phyloP scores from a whole-genome alignment of 2,888 invertebrate genomes.

The Rhyacophila evoluta region DNA sequence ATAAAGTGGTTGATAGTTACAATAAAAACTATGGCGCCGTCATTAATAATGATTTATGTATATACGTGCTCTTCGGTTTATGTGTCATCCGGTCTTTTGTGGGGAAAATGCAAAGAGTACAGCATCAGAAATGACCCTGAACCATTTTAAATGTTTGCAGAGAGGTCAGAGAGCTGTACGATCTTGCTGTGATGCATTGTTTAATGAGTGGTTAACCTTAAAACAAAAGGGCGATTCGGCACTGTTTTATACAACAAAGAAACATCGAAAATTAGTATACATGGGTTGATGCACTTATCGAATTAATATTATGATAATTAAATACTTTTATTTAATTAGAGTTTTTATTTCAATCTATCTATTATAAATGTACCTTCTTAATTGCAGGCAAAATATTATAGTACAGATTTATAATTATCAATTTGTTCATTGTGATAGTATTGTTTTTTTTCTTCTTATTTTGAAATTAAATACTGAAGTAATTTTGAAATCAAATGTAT shows the following conservation, averaged over 20 bases:
- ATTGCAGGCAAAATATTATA: no score
- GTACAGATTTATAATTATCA: no score
- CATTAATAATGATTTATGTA: slow-evolving; percentile 33
- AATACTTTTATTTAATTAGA: no score
- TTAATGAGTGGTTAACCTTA: background rate
- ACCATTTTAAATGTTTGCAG: slow-evolving; percentile 32
- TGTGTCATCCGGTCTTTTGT: slow-evolving; percentile 48
- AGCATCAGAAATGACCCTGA: slow-evolving; percentile 39
- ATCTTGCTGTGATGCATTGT: background rate
- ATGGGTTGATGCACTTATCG: background rate
- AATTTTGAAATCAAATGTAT: no score
- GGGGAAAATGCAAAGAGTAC: slow-evolving; percentile 34
- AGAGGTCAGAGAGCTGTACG: slow-evolving; percentile 17
- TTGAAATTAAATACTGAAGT: no score
- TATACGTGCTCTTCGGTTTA: slow-evolving; percentile 25
- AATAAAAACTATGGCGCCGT: slow-evolving; percentile 31
- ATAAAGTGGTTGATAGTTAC: slow-evolving; percentile 15
- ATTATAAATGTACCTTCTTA: no score
- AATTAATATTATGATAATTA: background rate
- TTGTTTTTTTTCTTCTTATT: no score
- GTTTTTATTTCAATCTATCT: no score
- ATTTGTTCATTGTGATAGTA: no score
- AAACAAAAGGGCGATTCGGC: background rate
- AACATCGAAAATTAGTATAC: background rate
- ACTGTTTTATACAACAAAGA: background rate